phyloP scores from a whole-genome alignment of 2,888 invertebrate genomes.

The Sepiola atlantica region DNA sequence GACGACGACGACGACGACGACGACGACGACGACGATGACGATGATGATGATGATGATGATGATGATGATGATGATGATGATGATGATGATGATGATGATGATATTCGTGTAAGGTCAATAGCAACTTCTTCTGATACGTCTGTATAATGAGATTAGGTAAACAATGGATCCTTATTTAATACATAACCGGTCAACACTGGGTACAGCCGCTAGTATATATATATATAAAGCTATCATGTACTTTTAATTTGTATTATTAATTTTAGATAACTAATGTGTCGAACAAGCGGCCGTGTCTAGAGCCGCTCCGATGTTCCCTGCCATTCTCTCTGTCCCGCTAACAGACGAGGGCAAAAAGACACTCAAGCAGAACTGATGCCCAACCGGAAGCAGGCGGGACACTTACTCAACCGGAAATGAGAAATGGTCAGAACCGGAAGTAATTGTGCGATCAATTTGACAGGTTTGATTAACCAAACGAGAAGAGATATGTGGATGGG shows the following conservation, averaged over 20 bases:
- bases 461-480: constrained; percentile 22
- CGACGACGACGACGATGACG: too few species aligned
- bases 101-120: too few species aligned
- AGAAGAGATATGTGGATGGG: too few species aligned
- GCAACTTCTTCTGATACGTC: too few species aligned
- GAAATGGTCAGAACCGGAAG: not conserved
- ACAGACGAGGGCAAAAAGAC: not conserved
- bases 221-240: not conserved
- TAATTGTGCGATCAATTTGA: constrained; percentile 32
- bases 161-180: too few species aligned
- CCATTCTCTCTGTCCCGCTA: not conserved
- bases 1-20: too few species aligned
- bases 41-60: too few species aligned
- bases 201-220: too few species aligned
- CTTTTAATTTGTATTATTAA: not conserved
- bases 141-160: too few species aligned
- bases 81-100: too few species aligned
- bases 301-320: not conserved
- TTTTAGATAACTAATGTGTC: not conserved
- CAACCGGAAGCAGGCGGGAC: not conserved
- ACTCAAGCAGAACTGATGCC: constrained; percentile 20
- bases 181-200: too few species aligned
- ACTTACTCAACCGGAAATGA: constrained; percentile 32
- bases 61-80: too few species aligned
- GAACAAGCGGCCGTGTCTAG: not conserved